Evolutionary conservation across 2,888 invertebrate genomes (phyloP), one percentile per base, ranked within the genome.

Genomic region (Caenorhabditis parvicauda): DNA sequence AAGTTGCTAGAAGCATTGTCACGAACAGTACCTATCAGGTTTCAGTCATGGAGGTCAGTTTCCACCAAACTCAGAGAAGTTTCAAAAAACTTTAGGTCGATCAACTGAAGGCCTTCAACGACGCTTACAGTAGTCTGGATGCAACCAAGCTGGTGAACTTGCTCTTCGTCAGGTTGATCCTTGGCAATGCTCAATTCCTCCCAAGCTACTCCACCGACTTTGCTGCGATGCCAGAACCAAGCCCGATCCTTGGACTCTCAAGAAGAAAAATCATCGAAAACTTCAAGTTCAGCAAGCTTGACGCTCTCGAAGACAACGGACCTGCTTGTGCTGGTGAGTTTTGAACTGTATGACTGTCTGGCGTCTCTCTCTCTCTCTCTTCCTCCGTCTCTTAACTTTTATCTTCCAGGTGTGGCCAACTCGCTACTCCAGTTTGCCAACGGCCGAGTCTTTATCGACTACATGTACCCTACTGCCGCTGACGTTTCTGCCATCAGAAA

Each of bases 381-480:
- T n/a, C n/a, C n/a, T n/a, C n/a, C n/a, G n/a, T n/a, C n/a, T n/a
- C n/a, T n/a, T n/a, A n/a, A n/a, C n/a, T n/a, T n/a, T n/a, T n/a
- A 32, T 12, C n/a, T 12, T 32, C 35, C 35, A 32, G 35, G 53
- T 21, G 54, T 58, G 43, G 64, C 64, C 44, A 65, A 65, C 37
- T 50, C 54, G 32, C 44, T 64, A 49, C 61, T 75, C 67, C 64
- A 64, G 29, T 73, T 67, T 35, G 70, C 74, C 7, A 75, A 72
- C 35, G 76, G 75, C 48, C 62, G 76, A 37, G 67, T 76, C 3
- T 76, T 75, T 57, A 59, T 76, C 42, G 76, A 76, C 52, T 64
- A 66, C 42, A 58, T 70, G 51, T 76, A 72, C 54, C 73, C 74
- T n/a, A 70, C 53, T 21, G 25, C 25, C 0, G 25, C 46, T 1